phyloP scores from a whole-genome alignment of 2,888 invertebrate genomes.

The Bruchidius siliquastri region DNA sequence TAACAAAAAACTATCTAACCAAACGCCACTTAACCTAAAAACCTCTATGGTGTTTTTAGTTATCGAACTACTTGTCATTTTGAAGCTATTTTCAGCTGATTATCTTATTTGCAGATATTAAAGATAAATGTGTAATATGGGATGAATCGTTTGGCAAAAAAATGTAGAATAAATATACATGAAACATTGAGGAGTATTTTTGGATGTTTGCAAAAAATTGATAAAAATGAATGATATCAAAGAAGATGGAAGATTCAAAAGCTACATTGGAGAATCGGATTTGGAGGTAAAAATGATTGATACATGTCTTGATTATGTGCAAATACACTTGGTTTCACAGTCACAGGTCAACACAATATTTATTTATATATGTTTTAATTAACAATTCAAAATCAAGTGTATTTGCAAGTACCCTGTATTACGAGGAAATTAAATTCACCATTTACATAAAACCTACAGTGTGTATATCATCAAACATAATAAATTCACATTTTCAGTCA shows the following conservation, averaged over 20 bases:
- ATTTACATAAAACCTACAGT: background rate
- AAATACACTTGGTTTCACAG: background rate
- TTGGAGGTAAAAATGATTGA: conserved; percentile 35
- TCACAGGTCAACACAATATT: no score
- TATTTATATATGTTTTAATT: background rate
- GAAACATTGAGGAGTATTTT: background rate
- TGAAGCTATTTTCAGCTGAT: background rate
- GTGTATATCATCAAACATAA: background rate
- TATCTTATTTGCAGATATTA: background rate
- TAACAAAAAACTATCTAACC: background rate
- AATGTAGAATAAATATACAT: conserved; percentile 8
- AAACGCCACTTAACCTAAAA: conserved; percentile 8
- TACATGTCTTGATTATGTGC: background rate
- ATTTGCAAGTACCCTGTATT: background rate
- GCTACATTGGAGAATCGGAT: conserved; percentile 43
- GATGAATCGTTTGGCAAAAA: conserved; percentile 12
- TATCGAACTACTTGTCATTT: conserved; percentile 13
- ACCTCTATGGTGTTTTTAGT: conserved; percentile 3
- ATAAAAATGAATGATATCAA: conserved; percentile 36
- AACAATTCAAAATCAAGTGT: background rate
- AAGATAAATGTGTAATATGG: conserved; percentile 12
- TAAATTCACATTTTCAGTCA: conserved; percentile 33
- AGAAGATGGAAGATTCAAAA: conserved; percentile 43
- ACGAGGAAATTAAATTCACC: no score
- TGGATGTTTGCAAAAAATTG: background rate